Base-by-base conservation (phyloP, 2,113 vertebrate genomes). In the Calypte anna region DNA sequence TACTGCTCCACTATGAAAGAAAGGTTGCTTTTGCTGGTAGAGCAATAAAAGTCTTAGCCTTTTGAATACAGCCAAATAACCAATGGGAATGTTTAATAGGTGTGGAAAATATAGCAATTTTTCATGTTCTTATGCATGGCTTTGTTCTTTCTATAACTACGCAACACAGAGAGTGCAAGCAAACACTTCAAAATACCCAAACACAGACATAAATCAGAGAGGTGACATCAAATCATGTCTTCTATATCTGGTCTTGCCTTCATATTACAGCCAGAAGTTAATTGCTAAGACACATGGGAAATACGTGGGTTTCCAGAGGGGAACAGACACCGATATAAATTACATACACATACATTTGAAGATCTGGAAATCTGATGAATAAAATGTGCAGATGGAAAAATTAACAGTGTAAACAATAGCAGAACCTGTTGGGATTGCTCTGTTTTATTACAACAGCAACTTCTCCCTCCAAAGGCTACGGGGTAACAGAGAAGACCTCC, bases 1-100 rank as follows among this genome's bases (percentile, higher is more conserved):
- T 99, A 98, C 98, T 97, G 97, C 74, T 96, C 96, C 97, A 97
- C 98, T 98, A 97, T 98, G 98, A 98, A 98, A 99, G 97, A 98
- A 98, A 98, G 97, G 97, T 97, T 97, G 95, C 98, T 98, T 97
- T 95, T 96, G 94, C 97, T 96, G 72, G 91, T 66, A 96, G 90
- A 97, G 97, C 97, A 97, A 96, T 97, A 92, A 97, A 97, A 98
- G 96, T 94, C 97, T 96, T 95, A 88, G 97, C 95, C 97, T 98
- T 98, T 98, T 97, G 97, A 98, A 96, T 88, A 93, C 82, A 91
- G 94, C 93, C 77, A 50, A 94, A 95, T 91, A 96, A 96, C 96
- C 96, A 94, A 94, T 54, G 64, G 90, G 66, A 91, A 86, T 96
- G 97, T 94, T 98, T 95, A 93, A 82, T 1, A 43, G 73, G 84